Percentiles rank a stretch among this genome's conserved stretches.
Evolutionary conservation across 2,113 vertebrate genomes (phyloP).

Genomic region (Tupaia chinensis): DNA sequence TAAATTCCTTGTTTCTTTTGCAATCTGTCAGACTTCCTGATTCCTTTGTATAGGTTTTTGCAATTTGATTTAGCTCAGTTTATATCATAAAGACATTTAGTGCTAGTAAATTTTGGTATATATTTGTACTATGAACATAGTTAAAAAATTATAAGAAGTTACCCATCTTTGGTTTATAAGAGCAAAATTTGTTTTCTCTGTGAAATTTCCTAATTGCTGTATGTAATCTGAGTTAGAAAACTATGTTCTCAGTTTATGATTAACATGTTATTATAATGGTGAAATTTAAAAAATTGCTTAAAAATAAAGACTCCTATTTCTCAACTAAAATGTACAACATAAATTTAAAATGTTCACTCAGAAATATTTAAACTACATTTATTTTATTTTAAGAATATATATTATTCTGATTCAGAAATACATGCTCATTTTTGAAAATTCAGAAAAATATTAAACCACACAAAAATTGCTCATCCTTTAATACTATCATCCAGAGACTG

Average conservation of each 20-base stretch:
- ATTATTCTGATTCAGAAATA: slow-evolving; percentile 49
- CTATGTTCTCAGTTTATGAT: slow-evolving; percentile 1
- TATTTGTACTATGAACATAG: slow-evolving; percentile 15
- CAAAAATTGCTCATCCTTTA: slow-evolving; percentile 25
- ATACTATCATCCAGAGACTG: not conserved
- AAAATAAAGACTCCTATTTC: slow-evolving; percentile 8
- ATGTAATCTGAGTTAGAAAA: not conserved
- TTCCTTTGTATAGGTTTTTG: slow-evolving; percentile 11
- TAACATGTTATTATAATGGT: slow-evolving; percentile 1
- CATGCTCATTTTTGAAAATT: slow-evolving; percentile 26
- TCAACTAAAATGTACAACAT: not conserved
- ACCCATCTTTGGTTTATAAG: not conserved
- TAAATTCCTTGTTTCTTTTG: slow-evolving; percentile 51
- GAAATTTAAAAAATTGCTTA: not conserved
- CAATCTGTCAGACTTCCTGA: slow-evolving; percentile 30
- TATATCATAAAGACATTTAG: slow-evolving; percentile 11
- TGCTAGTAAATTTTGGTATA: not conserved
- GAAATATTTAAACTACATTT: not conserved
- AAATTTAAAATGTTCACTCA: slow-evolving; percentile 32
- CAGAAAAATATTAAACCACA: slow-evolving; percentile 39
- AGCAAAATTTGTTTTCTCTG: not conserved
- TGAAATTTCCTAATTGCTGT: slow-evolving; percentile 38
- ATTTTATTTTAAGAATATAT: slow-evolving; percentile 39
- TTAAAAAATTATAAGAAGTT: slow-evolving; percentile 56
- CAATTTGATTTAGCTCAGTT: slow-evolving; percentile 43